Conservation (phyloP, 92 coral and sea anemone genomes). For the Epizoanthus ramosus region DNA sequence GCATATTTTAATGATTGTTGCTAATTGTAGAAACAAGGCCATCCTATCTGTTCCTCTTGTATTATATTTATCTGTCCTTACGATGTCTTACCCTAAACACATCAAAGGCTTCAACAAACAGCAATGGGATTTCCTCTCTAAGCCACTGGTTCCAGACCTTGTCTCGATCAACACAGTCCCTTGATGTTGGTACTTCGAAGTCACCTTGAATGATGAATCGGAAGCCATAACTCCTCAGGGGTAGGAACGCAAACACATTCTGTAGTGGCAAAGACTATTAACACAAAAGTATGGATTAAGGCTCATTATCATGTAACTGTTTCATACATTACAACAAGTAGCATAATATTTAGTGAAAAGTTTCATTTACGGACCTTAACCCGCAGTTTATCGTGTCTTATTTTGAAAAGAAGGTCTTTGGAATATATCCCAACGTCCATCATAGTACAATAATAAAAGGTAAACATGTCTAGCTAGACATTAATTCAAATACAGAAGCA, state of each 20-base stretch:
- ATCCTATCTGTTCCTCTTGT: too few relatives aligned
- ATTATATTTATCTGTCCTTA: too few relatives aligned
- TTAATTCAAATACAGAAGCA: too few relatives aligned
- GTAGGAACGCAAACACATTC: conserved; percentile 91
- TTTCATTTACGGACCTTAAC: too few relatives aligned
- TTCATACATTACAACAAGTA: neutral
- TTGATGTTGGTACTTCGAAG: conserved; percentile 93
- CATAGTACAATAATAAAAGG: too few relatives aligned
- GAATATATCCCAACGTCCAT: too few relatives aligned
- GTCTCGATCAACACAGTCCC: conserved; percentile 91
- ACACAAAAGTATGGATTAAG: neutral
- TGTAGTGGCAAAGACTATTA: conserved; percentile 74
- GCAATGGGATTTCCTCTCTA: conserved; percentile 81
- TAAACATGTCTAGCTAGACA: too few relatives aligned
- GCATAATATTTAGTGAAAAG: too few relatives aligned
- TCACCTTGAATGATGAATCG: conserved; percentile 94
- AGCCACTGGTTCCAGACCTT: conserved; percentile 96
- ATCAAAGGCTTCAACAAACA: conserved; percentile 82
- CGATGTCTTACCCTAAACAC: conserved; percentile 69
- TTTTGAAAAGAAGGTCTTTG: too few relatives aligned
- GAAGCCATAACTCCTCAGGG: conserved; percentile 91
- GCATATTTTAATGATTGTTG: too few relatives aligned
- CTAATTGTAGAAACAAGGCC: too few relatives aligned
- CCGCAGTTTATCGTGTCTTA: too few relatives aligned
- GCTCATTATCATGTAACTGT: neutral